Base-by-base conservation (phyloP, 1,140 invertebrate genomes). In the Psilanteris sp. region DNA sequence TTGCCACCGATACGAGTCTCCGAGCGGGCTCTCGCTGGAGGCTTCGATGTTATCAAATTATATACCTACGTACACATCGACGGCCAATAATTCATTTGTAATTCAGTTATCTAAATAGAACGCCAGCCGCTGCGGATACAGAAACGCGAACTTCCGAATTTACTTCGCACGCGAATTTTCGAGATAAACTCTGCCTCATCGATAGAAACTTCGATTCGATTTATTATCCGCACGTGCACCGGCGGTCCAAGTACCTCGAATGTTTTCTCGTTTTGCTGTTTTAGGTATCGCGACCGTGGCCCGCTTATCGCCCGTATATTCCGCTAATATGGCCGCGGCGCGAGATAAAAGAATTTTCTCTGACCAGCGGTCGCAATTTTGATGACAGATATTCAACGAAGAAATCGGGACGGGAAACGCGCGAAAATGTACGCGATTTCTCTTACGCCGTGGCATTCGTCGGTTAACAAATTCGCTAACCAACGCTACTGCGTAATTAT, bases 41-140 rank as follows among this genome's bases (percentile, higher is more conserved):
- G 79, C 79, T 70, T 50, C 81, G 79, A 82, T 83, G 80, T 82
- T 83, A 85, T 85, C 80, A 79, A 84, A 85, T 85, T 85, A 84
- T 82, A 81, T 83, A 79, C 79, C 76, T 76, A 78, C 78, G 73
- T 76, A 81, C 68, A 81, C 81, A 81, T 82, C 82, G 71, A 61
- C 78, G 78, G 77, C 79, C 79, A 81, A 85, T 86, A 85, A 85
- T 83, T 86, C 83, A 85, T 82, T 80, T 70, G 80, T 84, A 82
- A 86, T 86, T 85, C 83, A 82, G 81, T 86, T 85, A 84, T 85
- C 81, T 84, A 81, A 82, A 84, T 82, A 83, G 82, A 79, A 80
- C 77, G 80, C 50, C 66, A 39, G 57, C 46, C 31, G 72, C 39
- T 44, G 37, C 57, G 50, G 68, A 61, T 57, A 41, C 29, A 13